Evolutionary conservation across 1,140 invertebrate genomes (phyloP).

Genomic region (Oscheius sp.): DNA sequence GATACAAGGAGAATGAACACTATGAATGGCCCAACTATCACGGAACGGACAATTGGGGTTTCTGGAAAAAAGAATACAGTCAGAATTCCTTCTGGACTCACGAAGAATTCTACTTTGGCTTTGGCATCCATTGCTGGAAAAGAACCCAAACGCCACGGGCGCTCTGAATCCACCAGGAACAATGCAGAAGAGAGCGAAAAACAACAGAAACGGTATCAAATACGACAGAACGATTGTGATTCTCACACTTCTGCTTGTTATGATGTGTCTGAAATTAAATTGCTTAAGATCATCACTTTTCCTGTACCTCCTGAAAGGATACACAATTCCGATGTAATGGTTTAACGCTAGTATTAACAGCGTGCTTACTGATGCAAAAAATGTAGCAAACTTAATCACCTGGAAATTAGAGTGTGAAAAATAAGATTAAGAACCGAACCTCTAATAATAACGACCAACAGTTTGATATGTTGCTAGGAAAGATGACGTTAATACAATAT

Average conservation of each 20-base stretch:
- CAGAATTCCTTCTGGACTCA: slow-evolving; percentile 25
- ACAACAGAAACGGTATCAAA: slow-evolving; percentile 34
- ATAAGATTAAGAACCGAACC: slow-evolving; percentile 29
- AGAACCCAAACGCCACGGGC: slow-evolving; percentile 48
- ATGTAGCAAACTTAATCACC: slow-evolving; percentile 52
- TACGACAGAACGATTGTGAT: slow-evolving; percentile 46
- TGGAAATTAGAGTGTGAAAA: slow-evolving; percentile 14
- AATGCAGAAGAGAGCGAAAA: slow-evolving; percentile 33
- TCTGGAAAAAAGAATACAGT: slow-evolving; percentile 33
- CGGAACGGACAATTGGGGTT: slow-evolving; percentile 29
- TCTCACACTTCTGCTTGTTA: slow-evolving; percentile 22
- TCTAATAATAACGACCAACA: slow-evolving; percentile 48
- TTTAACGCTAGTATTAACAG: slow-evolving; percentile 48
- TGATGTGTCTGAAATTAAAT: slow-evolving; percentile 13
- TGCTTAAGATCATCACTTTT: not conserved
- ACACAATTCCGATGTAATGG: slow-evolving; percentile 52
- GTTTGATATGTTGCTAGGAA: slow-evolving; percentile 47
- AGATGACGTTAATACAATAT: slow-evolving; percentile 47
- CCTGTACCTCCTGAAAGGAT: slow-evolving; percentile 37
- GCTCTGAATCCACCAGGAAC: slow-evolving; percentile 46
- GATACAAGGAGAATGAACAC: slow-evolving; percentile 48
- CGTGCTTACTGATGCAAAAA: slow-evolving; percentile 52
- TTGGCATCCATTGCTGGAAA: slow-evolving; percentile 43
- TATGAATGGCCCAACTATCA: slow-evolving; percentile 47
- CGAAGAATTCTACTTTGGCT: slow-evolving; percentile 41